Evolutionary conservation across 2,888 invertebrate genomes (phyloP), one percentile per base, ranked within the genome.

Genomic region (Syritta pipiens): DNA sequence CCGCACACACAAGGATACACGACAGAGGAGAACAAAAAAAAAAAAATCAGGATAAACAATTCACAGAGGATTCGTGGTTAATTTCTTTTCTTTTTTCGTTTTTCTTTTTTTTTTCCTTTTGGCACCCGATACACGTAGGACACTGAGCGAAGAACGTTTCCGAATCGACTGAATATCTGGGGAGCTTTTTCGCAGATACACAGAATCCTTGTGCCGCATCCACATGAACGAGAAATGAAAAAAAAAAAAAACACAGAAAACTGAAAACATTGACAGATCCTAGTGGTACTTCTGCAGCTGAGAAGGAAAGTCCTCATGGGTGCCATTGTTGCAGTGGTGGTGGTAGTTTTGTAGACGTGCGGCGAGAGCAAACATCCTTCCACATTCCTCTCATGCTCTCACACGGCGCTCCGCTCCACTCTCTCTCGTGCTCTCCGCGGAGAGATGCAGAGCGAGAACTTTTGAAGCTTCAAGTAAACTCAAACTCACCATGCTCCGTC

Each of bases 171-270:
- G 77, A 81, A 67, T 68, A 68, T 62, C 72, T 57, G 46, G 62
- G 71, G 77, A 81, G 81, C 81, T 81, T 81, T 81, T 81, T 76
- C 79, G 79, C 62, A 79, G 79, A 79, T 79, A 79, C 79, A 79
- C 74, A 79, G 71, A 79, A 65, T 72, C 67, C 53, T 55, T 72
- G n/a, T n/a, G 59, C 77, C 71, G 72, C 72, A 68, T 49, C 65
- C 55, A 49, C 30, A 63, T 53, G 24, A 68, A 68, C n/a, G n/a
- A n/a, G n/a, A n/a, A n/a, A n/a, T n/a, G n/a, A n/a, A n/a, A n/a
- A n/a, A n/a, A n/a, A n/a, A n/a, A n/a, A n/a, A n/a, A n/a, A n/a
- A n/a, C n/a, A n/a, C n/a, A n/a, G n/a, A n/a, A n/a, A n/a, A n/a
- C n/a, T n/a, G n/a, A n/a, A n/a, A n/a, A 60, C 51, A 42, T 32